Evolutionary conservation across 2,113 vertebrate genomes (phyloP).

Genomic region (Antennarius striatus): DNA sequence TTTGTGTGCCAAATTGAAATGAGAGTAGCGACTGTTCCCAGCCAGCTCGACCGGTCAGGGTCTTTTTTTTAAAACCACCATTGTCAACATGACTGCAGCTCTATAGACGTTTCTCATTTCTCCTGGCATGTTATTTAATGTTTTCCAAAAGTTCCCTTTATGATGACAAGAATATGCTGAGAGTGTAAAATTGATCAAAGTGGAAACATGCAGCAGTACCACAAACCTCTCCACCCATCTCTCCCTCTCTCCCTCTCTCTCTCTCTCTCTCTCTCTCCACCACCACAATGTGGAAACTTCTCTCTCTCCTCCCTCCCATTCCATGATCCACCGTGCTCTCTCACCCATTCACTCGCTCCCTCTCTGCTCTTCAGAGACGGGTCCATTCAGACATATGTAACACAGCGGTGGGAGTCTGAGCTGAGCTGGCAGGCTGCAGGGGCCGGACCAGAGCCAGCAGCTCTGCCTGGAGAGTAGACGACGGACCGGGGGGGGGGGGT

Average conservation of each 20-base stretch:
- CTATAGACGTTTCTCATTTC: neutral
- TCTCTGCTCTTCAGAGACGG: constrained; percentile 44
- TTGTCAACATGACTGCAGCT: neutral
- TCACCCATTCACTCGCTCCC: constrained; percentile 33
- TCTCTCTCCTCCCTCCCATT: constrained; percentile 45
- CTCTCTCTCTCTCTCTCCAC: constrained; percentile 20
- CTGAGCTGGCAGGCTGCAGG: constrained; percentile 67
- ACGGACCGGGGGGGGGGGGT: neutral
- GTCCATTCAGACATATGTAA: constrained; percentile 72
- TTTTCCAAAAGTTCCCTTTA: constrained; percentile 31
- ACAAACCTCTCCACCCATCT: constrained; percentile 37
- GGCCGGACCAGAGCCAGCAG: constrained; percentile 58
- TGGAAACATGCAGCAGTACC: constrained; percentile 42
- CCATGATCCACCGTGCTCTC: constrained; percentile 28
- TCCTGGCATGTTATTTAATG: neutral
- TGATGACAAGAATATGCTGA: constrained; percentile 32
- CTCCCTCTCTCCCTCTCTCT: neutral
- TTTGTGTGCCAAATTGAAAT: neutral
- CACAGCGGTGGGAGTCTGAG: constrained; percentile 54
- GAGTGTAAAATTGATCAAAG: constrained; percentile 55
- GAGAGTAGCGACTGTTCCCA: neutral
- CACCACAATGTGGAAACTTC: constrained; percentile 46
- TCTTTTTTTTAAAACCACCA: constrained; percentile 1
- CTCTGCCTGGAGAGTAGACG: constrained; percentile 45
- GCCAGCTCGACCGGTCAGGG: neutral